These are phyloP conservation scores for Rhamnusium bicolor DNA, from an alignment of 2,888 invertebrate species.

Conservation along the genomic window DNA sequence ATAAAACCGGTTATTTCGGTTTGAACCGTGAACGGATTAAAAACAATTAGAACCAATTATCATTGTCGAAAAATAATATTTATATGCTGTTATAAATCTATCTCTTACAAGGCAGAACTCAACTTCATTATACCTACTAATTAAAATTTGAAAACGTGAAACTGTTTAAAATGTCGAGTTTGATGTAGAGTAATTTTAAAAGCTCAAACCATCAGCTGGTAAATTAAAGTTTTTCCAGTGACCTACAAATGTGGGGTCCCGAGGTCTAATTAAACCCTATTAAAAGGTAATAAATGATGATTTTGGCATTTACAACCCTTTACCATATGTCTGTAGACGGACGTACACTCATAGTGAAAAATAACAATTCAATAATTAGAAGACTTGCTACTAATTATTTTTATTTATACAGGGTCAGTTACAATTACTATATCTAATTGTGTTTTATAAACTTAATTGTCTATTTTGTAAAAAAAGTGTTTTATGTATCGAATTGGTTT, in stretches of 20 bases:
- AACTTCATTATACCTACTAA: conserved; percentile 16
- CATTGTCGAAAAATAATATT: no score
- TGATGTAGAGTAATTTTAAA: conserved; percentile 39
- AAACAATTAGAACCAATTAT: no score
- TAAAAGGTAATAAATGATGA: conserved; percentile 60
- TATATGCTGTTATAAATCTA: background rate
- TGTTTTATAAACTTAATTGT: no score
- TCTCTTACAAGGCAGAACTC: background rate
- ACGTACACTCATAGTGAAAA: conserved; percentile 20
- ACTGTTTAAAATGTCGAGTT: conserved; percentile 26
- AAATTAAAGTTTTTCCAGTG: conserved; percentile 43
- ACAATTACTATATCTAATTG: no score
- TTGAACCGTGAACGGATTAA: background rate
- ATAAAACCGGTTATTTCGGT: no score
- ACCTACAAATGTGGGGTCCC: conserved; percentile 48
- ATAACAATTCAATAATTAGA: background rate
- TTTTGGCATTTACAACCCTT: conserved; percentile 59
- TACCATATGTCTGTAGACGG: conserved; percentile 49
- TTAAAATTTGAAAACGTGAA: conserved; percentile 28
- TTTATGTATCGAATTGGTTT: no score
- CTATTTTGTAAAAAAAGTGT: no score
- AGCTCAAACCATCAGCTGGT: conserved; percentile 47
- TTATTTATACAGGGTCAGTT: no score
- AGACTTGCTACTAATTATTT: background rate
- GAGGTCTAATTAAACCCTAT: conserved; percentile 57